Evolutionary conservation across 2,888 invertebrate species (phyloP).

Genomic region (Mimachlamys varia): DNA sequence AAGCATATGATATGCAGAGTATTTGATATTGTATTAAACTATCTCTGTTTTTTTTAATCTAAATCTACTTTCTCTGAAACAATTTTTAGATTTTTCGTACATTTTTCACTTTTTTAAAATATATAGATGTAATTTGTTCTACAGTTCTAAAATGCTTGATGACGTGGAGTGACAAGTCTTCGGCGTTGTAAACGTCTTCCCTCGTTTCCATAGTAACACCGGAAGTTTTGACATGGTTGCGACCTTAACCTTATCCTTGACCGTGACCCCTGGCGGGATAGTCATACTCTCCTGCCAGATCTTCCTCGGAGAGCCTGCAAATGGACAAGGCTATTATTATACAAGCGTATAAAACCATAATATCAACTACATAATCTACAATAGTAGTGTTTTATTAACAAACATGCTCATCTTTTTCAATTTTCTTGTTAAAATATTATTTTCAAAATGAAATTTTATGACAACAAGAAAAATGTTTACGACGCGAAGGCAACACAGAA

Average conservation of each 20-base stretch:
- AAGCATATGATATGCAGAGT: background rate
- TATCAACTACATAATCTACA: no score
- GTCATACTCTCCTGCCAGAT: constrained; percentile 20
- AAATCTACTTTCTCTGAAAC: background rate
- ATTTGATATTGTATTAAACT: background rate
- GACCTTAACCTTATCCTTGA: background rate
- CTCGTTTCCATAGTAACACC: constrained; percentile 17
- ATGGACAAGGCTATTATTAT: no score
- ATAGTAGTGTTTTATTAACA: no score
- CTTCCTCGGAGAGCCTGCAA: background rate
- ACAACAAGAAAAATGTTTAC: no score
- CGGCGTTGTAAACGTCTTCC: background rate
- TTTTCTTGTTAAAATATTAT: no score
- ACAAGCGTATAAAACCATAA: no score
- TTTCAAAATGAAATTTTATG: no score
- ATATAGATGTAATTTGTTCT: background rate
- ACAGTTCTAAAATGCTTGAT: background rate
- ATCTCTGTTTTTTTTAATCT: background rate
- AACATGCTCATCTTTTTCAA: no score
- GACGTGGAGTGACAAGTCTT: background rate
- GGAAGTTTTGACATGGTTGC: constrained; percentile 22
- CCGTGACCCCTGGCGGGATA: background rate
- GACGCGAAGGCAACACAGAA: no score
- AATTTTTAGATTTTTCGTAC: background rate
- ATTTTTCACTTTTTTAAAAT: background rate